Conservation (phyloP, 1,140 invertebrate genomes). For the Drosophila insularis region DNA sequence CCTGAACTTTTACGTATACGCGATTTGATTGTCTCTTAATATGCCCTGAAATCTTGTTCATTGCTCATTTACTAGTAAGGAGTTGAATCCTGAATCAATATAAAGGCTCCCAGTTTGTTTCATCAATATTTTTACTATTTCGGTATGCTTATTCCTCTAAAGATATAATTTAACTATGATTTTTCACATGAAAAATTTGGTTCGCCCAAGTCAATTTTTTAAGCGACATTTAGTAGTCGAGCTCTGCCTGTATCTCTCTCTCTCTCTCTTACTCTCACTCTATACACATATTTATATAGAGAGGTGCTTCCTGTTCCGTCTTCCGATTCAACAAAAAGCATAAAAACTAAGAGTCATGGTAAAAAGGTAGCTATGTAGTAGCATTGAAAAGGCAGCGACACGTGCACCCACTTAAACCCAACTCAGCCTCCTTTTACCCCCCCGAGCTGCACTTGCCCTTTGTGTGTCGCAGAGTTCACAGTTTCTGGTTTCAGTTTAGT, state of each 20-base stretch:
- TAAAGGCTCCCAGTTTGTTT: too few relatives aligned
- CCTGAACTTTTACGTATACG: too few relatives aligned
- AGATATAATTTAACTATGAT: too few relatives aligned
- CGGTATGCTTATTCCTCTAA: too few relatives aligned
- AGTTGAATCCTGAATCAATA: too few relatives aligned
- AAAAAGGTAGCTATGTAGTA: neutral
- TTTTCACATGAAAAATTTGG: too few relatives aligned
- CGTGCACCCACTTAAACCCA: slow-evolving; percentile 39
- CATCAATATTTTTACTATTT: too few relatives aligned
- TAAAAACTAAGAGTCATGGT: neutral
- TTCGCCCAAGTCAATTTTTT: neutral
- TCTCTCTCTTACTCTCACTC: too few relatives aligned
- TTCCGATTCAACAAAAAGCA: slow-evolving; percentile 16
- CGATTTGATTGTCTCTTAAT: too few relatives aligned
- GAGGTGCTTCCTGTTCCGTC: neutral
- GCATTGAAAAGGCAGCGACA: slow-evolving; percentile 10
- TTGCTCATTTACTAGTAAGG: too few relatives aligned
- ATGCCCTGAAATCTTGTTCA: too few relatives aligned
- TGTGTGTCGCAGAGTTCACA: neutral
- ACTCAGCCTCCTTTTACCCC: slow-evolving; percentile 8
- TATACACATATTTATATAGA: neutral
- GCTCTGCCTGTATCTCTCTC: neutral
- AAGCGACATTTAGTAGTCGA: neutral
- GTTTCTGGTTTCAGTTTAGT: neutral
- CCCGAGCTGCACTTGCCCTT: neutral